Conservation (phyloP, 2,888 invertebrate genomes). For the Campaea margaritaria region DNA sequence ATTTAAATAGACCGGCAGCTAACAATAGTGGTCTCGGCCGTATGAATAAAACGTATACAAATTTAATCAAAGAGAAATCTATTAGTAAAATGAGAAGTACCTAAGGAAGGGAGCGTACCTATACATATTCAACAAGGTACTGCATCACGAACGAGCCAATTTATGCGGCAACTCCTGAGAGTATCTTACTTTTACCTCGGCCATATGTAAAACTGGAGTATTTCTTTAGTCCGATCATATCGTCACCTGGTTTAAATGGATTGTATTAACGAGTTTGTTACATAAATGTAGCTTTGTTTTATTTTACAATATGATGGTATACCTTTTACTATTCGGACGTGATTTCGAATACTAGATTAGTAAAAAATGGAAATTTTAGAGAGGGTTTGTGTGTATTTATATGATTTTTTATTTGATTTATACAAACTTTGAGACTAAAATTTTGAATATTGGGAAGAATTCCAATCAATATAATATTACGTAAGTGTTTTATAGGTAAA, state of each 20-base stretch:
- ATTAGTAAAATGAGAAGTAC: slow-evolving; percentile 86
- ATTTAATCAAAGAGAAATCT: slow-evolving; percentile 86
- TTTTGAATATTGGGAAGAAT: too few relatives aligned
- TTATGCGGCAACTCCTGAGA: slow-evolving; percentile 81
- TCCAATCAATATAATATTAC: too few relatives aligned
- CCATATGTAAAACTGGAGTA: slow-evolving; percentile 83
- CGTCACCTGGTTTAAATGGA: slow-evolving; percentile 67
- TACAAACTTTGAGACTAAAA: too few relatives aligned
- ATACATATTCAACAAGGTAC: slow-evolving; percentile 85
- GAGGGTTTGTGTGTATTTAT: too few relatives aligned
- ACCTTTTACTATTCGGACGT: slow-evolving; percentile 2
- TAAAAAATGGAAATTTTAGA: too few relatives aligned
- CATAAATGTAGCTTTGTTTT: slow-evolving; percentile 19
- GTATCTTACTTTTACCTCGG: slow-evolving; percentile 80
- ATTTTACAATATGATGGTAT: slow-evolving; percentile 8
- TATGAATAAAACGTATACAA: slow-evolving; percentile 82
- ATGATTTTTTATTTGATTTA: too few relatives aligned
- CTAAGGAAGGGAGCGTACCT: slow-evolving; percentile 84
- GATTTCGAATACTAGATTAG: too few relatives aligned
- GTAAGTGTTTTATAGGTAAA: too few relatives aligned
- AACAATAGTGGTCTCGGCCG: slow-evolving; percentile 77
- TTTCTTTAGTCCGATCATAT: slow-evolving; percentile 75
- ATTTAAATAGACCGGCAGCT: slow-evolving; percentile 70
- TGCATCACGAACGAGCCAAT: slow-evolving; percentile 84
- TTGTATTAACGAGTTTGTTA: slow-evolving; percentile 40